These are phyloP conservation scores for Ischnura elegans DNA, from an alignment of 2,888 invertebrate genomes.

Conservation along the genomic window DNA sequence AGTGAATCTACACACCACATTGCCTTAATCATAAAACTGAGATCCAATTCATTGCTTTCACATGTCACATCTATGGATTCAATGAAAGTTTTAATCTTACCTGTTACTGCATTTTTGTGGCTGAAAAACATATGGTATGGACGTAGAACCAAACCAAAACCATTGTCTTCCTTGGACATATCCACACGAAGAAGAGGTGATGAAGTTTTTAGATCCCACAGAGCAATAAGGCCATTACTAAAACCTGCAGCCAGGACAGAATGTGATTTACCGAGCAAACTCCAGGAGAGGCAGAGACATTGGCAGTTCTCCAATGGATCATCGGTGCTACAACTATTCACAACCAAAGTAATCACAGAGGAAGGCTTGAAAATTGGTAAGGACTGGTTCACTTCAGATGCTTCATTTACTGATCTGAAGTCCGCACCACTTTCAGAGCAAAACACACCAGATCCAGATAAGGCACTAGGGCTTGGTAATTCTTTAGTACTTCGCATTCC, in stretches of 20 bases:
- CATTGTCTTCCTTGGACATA: not conserved
- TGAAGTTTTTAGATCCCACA: slow-evolving; percentile 81
- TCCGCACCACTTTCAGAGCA: not conserved
- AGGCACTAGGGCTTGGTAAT: not conserved
- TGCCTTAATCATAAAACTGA: too few relatives aligned
- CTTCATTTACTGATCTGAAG: not conserved
- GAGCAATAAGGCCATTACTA: slow-evolving; percentile 83
- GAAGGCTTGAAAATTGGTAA: slow-evolving; percentile 76
- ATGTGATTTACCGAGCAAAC: slow-evolving; percentile 80
- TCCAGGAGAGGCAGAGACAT: slow-evolving; percentile 73
- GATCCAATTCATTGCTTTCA: too few relatives aligned
- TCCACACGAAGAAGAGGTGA: slow-evolving; percentile 79
- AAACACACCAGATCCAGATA: not conserved
- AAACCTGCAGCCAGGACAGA: slow-evolving; percentile 84
- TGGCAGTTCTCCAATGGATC: slow-evolving; percentile 68
- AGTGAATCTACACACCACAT: too few relatives aligned
- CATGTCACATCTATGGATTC: too few relatives aligned
- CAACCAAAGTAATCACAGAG: slow-evolving; percentile 76
- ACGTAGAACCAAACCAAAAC: slow-evolving; percentile 69
- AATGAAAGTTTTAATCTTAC: slow-evolving; percentile 76
- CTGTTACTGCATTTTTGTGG: slow-evolving; percentile 81
- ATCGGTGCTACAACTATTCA: slow-evolving; percentile 72
- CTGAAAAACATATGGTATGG: slow-evolving; percentile 82
- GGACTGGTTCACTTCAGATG: not conserved
- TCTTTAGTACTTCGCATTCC: not conserved